These are phyloP conservation scores for Paratilapia polleni DNA, from an alignment of 2,113 vertebrate species.

Conservation along the genomic window DNA sequence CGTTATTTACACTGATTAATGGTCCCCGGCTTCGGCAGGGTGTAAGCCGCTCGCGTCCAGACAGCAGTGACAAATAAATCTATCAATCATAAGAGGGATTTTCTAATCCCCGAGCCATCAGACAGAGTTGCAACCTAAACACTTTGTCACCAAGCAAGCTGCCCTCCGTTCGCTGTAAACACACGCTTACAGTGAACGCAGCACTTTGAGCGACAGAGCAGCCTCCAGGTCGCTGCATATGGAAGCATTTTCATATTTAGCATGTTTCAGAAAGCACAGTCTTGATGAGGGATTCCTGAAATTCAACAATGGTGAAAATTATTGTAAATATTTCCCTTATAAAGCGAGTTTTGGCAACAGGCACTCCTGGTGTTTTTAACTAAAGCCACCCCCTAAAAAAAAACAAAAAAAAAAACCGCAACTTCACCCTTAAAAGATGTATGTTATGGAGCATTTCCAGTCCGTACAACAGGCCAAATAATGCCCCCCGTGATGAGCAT, in stretches of 20 bases:
- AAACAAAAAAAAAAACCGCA: not conserved
- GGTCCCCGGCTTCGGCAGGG: conserved; percentile 55
- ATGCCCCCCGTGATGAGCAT: not conserved
- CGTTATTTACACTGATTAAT: conserved; percentile 83
- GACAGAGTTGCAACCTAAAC: conserved; percentile 75
- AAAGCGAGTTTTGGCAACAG: not conserved
- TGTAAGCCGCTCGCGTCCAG: conserved; percentile 67
- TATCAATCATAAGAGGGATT: conserved; percentile 79
- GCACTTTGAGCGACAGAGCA: conserved; percentile 45
- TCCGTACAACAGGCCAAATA: too few relatives aligned
- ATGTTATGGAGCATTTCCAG: not conserved
- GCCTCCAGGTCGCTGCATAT: not conserved
- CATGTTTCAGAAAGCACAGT: not conserved
- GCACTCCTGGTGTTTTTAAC: too few relatives aligned
- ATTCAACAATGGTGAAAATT: not conserved
- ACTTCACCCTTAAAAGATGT: not conserved
- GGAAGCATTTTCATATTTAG: not conserved
- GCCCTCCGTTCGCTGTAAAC: conserved; percentile 36
- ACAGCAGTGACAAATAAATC: conserved; percentile 81
- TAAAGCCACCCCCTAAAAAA: not conserved
- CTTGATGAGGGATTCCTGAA: not conserved
- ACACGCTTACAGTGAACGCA: conserved; percentile 55
- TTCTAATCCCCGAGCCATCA: conserved; percentile 79
- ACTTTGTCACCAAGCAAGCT: conserved; percentile 67
- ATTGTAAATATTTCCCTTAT: not conserved